phyloP scores from a whole-genome alignment of 2,888 invertebrate species.

The Tetragonula carbonaria region DNA sequence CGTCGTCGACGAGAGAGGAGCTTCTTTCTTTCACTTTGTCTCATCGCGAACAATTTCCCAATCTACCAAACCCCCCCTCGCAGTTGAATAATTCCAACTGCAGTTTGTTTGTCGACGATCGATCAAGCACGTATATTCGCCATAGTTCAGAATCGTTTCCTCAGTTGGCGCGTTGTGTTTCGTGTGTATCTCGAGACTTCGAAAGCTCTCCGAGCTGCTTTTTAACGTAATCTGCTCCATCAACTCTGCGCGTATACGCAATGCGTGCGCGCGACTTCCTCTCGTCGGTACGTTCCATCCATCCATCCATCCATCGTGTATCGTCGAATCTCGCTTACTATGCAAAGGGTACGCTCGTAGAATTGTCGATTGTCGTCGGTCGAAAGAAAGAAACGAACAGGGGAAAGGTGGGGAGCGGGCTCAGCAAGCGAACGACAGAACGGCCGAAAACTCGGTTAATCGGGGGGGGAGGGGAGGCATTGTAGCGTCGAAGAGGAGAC shows the following conservation, averaged over 20 bases:
- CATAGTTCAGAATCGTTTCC: too few species aligned
- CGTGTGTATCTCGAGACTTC: too few species aligned
- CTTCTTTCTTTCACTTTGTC: background rate
- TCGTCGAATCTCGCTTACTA: conserved; percentile 46
- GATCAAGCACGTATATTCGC: too few species aligned
- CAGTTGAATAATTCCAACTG: too few species aligned
- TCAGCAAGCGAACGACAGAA: background rate
- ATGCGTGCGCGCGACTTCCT: background rate
- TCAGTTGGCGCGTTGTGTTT: too few species aligned
- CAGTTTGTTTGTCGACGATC: too few species aligned
- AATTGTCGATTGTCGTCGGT: conserved; percentile 53
- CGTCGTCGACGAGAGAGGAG: background rate
- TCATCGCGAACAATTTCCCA: background rate
- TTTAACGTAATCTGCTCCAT: background rate
- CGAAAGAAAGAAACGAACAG: background rate
- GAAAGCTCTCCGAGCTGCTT: too few species aligned
- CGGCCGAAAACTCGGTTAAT: background rate
- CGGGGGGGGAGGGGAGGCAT: background rate
- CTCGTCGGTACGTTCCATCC: conserved; percentile 9
- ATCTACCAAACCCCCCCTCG: background rate
- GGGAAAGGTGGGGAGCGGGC: too few species aligned
- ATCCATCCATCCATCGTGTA: background rate
- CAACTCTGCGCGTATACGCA: background rate
- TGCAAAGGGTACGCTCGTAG: conserved; percentile 59
- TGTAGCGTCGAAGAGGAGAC: conserved; percentile 2